Evolutionary conservation across 2,888 invertebrate genomes (phyloP).

Genomic region (Lissonota sp.): DNA sequence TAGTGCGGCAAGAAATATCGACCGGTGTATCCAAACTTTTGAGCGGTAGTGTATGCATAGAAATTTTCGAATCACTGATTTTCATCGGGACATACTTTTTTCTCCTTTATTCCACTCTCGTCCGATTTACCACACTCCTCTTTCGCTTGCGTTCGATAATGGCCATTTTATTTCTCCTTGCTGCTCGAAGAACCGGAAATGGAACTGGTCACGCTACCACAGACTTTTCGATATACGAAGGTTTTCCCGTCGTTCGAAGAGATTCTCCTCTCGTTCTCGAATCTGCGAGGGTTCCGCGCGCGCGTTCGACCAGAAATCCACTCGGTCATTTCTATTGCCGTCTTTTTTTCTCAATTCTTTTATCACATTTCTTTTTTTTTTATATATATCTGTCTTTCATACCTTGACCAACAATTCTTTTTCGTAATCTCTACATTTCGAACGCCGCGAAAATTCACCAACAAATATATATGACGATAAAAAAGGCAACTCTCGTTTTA

Average conservation of each 20-base stretch:
- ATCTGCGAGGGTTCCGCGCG: too few relatives aligned
- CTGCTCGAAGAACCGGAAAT: conserved; percentile 45
- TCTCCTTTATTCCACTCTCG: background rate
- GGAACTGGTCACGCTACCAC: conserved; percentile 28
- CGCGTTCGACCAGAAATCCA: conserved; percentile 38
- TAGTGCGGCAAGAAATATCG: too few relatives aligned
- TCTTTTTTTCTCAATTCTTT: background rate
- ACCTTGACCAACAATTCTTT: conserved; percentile 32
- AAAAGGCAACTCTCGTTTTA: background rate
- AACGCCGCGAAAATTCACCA: conserved; percentile 1
- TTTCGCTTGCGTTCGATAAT: conserved; percentile 6
- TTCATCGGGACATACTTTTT: background rate
- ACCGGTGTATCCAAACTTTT: too few relatives aligned
- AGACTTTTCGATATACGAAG: conserved; percentile 31
- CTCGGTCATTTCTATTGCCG: conserved; percentile 44
- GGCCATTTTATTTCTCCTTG: conserved; percentile 45
- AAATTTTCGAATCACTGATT: too few relatives aligned
- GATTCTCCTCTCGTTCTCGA: background rate
- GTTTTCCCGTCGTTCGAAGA: background rate
- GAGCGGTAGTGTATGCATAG: too few relatives aligned
- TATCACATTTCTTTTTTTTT: conserved; percentile 7
- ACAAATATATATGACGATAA: conserved; percentile 33
- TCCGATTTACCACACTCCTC: background rate
- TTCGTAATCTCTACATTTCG: conserved; percentile 16
- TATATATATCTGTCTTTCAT: conserved; percentile 5